These are phyloP conservation scores for Coregonus sp. DNA, from an alignment of 2,797 vertebrate genomes.

Conservation along the genomic window DNA sequence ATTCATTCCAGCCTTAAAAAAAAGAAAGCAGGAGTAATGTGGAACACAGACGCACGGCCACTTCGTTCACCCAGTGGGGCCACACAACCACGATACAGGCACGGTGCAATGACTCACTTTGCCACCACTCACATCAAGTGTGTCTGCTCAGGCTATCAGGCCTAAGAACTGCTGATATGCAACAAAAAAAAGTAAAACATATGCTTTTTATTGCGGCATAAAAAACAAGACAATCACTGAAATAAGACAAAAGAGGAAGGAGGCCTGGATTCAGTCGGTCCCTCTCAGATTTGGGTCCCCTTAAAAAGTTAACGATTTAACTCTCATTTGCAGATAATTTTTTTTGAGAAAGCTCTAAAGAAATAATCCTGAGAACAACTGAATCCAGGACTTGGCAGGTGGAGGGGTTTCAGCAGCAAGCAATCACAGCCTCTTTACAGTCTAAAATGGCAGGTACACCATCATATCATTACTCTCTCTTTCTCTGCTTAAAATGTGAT, in stretches of 20 bases:
- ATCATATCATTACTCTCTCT: conserved; percentile 26
- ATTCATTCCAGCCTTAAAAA: conserved; percentile 68
- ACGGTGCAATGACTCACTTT: conserved; percentile 99
- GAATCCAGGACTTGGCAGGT: conserved; percentile 77
- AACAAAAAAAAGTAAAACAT: conserved; percentile 95
- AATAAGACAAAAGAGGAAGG: conserved; percentile 72
- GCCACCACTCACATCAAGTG: conserved; percentile 99
- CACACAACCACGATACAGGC: conserved; percentile 86
- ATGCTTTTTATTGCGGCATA: conserved; percentile 79
- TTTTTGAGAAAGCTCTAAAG: too few species aligned
- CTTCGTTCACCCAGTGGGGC: conserved; percentile 82
- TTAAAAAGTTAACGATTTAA: conserved; percentile 10
- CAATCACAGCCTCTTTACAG: conserved; percentile 65
- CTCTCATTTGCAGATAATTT: background rate
- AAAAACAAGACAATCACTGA: conserved; percentile 69
- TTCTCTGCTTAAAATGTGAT: background rate
- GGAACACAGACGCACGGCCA: conserved; percentile 86
- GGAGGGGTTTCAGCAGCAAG: conserved; percentile 75
- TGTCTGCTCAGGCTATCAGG: conserved; percentile 99
- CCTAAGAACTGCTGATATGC: conserved; percentile 99
- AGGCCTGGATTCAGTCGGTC: conserved; percentile 72
- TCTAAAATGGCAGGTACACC: conserved; percentile 35
- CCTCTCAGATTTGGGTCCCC: conserved; percentile 41
- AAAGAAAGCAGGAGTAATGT: conserved; percentile 78
- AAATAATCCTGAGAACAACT: conserved; percentile 71